Percentiles rank a stretch among this genome's conserved stretches.
Conservation (phyloP, 2,113 vertebrate genomes). For the Procavia capensis region DNA sequence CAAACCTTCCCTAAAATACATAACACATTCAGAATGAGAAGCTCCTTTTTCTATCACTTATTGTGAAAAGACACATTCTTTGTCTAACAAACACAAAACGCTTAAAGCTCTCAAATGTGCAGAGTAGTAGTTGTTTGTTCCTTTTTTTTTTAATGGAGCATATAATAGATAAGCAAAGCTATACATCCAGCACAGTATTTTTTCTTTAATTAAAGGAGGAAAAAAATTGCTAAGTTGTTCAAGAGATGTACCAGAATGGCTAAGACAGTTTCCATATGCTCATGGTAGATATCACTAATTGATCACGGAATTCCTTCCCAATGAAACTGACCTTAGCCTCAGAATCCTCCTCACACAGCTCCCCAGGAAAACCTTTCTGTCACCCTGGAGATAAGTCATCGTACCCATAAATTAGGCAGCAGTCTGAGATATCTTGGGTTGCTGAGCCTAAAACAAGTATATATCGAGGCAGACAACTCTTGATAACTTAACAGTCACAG, state of each 20-base stretch:
- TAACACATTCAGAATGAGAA: neutral
- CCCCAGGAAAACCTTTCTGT: neutral
- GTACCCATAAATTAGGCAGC: neutral
- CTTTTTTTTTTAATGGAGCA: neutral
- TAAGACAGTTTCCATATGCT: neutral
- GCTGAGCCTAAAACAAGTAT: neutral
- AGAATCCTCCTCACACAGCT: neutral
- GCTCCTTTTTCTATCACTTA: neutral
- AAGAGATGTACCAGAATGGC: neutral
- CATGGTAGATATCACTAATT: neutral
- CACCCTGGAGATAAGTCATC: neutral
- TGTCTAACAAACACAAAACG: neutral
- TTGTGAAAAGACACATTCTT: slow-evolving; percentile 40
- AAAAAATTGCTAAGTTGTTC: neutral
- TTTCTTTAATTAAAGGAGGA: neutral
- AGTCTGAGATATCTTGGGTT: neutral
- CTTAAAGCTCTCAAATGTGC: neutral
- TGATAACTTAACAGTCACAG: neutral
- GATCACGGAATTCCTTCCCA: neutral
- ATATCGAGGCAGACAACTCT: neutral
- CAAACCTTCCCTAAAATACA: neutral
- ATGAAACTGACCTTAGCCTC: neutral
- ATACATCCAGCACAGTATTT: neutral
- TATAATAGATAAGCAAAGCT: neutral
- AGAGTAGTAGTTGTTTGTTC: neutral